Conservation (phyloP, 2,888 invertebrate species). For the Caenorhabditis sp. region DNA sequence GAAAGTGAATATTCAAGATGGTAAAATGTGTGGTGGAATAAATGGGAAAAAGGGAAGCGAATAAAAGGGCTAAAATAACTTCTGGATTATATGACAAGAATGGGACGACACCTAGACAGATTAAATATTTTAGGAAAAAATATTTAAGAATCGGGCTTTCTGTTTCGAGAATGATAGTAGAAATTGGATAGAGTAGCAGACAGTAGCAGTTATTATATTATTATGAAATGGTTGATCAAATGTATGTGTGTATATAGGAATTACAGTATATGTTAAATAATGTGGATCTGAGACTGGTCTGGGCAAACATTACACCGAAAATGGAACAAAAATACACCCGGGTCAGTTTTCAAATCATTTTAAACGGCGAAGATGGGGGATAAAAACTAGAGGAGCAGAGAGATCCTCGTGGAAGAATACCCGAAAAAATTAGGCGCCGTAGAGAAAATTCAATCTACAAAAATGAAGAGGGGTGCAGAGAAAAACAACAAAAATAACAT, state of each 20-base stretch:
- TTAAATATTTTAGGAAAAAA: not conserved
- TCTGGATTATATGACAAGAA: not conserved
- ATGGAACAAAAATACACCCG: no score
- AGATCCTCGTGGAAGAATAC: no score
- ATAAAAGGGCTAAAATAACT: constrained; percentile 5
- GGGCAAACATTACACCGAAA: no score
- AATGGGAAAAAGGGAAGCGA: not conserved
- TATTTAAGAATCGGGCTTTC: not conserved
- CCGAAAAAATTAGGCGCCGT: no score
- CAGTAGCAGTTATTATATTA: not conserved
- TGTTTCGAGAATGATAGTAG: not conserved
- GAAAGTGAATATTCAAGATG: constrained; percentile 34
- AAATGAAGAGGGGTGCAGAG: not conserved
- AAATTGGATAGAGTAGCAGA: not conserved
- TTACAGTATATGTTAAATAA: no score
- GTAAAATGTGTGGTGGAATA: constrained; percentile 11
- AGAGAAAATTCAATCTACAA: no score
- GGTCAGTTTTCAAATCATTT: no score
- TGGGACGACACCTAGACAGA: not conserved
- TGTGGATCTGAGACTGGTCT: no score
- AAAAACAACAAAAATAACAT: constrained; percentile 15
- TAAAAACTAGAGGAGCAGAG: no score
- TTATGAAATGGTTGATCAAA: no score
- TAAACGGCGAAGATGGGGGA: no score
- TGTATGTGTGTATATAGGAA: no score